These are phyloP conservation scores for Elgaria multicarinata DNA, from an alignment of 2,113 vertebrate genomes.

Conservation along the genomic window DNA sequence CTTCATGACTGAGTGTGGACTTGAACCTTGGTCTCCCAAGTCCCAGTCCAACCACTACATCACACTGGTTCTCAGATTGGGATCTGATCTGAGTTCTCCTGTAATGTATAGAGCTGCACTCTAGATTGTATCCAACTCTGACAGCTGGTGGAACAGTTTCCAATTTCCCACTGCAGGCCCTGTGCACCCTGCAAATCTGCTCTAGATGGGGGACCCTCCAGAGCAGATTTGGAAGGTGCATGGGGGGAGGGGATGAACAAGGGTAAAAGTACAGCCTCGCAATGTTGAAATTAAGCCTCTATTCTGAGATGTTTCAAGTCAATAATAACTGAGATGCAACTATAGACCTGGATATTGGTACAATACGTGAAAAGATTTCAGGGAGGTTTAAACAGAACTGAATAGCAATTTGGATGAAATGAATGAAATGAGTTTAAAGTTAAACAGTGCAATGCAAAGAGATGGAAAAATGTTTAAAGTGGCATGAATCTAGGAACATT, in stretches of 20 bases:
- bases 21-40: too few relatives aligned
- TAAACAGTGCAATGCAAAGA: neutral
- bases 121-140: too few relatives aligned
- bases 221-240: too few relatives aligned
- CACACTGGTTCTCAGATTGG: too few relatives aligned
- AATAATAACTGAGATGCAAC: neutral
- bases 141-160: too few relatives aligned
- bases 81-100: too few relatives aligned
- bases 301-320: neutral
- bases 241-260: neutral
- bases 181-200: too few relatives aligned
- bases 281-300: too few relatives aligned
- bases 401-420: neutral
- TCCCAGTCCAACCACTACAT: too few relatives aligned
- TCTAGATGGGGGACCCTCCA: too few relatives aligned
- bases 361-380: neutral
- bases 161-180: too few relatives aligned
- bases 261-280: neutral
- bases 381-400: neutral
- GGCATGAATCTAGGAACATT: neutral
- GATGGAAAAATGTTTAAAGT: neutral
- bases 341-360: neutral
- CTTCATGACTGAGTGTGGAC: too few relatives aligned
- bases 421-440: neutral
- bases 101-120: neutral